Evolutionary conservation across 2,113 vertebrate species (phyloP).

Genomic region (Varanus komodoensis): DNA sequence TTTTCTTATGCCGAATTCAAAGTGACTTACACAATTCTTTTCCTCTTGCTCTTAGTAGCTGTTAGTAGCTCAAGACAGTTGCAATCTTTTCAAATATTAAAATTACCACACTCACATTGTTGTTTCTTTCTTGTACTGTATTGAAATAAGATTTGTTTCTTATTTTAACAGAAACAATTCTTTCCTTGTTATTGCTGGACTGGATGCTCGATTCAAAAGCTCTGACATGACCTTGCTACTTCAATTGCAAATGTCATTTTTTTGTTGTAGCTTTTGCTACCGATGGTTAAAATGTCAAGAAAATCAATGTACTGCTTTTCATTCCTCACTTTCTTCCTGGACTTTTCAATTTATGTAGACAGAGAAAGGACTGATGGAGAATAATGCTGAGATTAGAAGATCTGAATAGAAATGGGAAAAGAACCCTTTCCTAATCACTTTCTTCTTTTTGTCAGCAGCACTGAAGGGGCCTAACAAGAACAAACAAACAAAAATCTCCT

Average conservation of each 20-base stretch:
- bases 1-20: too few species aligned
- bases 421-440: background rate
- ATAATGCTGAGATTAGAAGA: background rate
- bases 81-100: background rate
- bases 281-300: conserved; percentile 26
- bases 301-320: conserved; percentile 24
- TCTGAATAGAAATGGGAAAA: background rate
- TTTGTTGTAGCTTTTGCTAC: background rate
- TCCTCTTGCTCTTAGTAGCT: too few species aligned
- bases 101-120: background rate
- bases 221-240: conserved; percentile 3
- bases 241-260: conserved; percentile 14
- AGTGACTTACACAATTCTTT: too few species aligned
- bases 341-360: conserved; percentile 7
- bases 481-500: background rate
- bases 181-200: background rate
- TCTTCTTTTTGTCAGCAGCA: background rate
- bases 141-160: conserved; percentile 13
- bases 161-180: background rate
- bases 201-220: background rate
- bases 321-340: background rate
- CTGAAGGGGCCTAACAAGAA: background rate
- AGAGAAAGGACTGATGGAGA: background rate
- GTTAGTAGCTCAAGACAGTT: background rate
- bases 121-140: background rate